Conservation (phyloP, 2,797 vertebrate species). For the Hemitrygon akajei region DNA sequence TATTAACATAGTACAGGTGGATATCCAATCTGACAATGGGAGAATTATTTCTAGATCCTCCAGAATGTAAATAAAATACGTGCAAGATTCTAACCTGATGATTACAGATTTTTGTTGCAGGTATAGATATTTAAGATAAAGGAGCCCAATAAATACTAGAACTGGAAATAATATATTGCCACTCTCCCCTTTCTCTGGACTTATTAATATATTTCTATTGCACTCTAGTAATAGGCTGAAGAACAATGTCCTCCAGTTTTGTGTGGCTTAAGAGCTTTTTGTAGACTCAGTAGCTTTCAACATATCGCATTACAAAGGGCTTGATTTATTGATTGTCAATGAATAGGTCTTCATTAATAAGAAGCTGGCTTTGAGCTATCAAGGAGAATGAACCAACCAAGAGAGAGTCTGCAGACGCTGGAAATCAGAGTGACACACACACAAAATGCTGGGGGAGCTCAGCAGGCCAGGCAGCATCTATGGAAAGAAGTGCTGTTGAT, state of each 20-base stretch:
- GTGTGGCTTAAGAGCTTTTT: not conserved
- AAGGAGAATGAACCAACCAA: not conserved
- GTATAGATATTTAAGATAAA: not conserved
- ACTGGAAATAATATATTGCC: not conserved
- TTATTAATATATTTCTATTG: not conserved
- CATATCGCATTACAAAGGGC: not conserved
- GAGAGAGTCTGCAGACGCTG: too few species aligned
- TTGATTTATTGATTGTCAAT: not conserved
- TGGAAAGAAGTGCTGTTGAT: too few species aligned
- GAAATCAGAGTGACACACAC: too few species aligned
- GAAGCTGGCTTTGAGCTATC: not conserved
- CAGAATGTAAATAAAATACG: not conserved
- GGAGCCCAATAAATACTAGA: not conserved
- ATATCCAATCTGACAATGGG: not conserved
- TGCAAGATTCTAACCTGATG: not conserved
- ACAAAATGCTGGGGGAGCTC: too few species aligned
- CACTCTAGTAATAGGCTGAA: not conserved
- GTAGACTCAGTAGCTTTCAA: not conserved
- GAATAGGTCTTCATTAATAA: not conserved
- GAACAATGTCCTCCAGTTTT: not conserved
- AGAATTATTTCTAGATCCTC: not conserved
- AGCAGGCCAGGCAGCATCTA: too few species aligned
- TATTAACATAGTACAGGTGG: not conserved
- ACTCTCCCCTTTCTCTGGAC: not conserved
- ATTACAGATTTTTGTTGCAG: not conserved